A percentile compares a stretch with the other conserved stretches of the same genome.
Evolutionary conservation across 1,140 invertebrate species (phyloP).

Genomic region (Drosophila kurseongensis): DNA sequence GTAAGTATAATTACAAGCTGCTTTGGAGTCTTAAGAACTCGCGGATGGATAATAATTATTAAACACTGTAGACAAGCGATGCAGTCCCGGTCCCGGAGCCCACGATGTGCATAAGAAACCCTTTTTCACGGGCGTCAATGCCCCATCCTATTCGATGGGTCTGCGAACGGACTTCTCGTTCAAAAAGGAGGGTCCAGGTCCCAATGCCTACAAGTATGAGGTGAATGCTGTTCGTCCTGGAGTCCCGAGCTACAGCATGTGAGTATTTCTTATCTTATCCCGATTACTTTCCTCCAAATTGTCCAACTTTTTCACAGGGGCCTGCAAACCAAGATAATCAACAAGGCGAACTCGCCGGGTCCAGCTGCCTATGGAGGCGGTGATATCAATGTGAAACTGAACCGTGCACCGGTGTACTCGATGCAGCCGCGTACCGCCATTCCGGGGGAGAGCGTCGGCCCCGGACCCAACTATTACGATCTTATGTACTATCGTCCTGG

Average conservation of each 20-base stretch:
- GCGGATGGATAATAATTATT: neutral
- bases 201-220: constrained; percentile 87
- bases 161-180: constrained; percentile 84
- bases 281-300: neutral
- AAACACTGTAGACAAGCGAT: constrained; percentile 49
- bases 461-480: constrained; percentile 85
- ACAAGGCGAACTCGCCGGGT: constrained; percentile 85
- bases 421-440: constrained; percentile 61
- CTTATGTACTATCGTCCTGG: constrained; percentile 76
- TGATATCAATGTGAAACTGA: constrained; percentile 71
- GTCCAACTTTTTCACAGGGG: constrained; percentile 64
- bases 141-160: constrained; percentile 86
- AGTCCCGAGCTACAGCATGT: constrained; percentile 85
- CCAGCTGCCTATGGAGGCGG: constrained; percentile 86
- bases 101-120: constrained; percentile 85
- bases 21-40: neutral
- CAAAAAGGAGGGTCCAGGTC: constrained; percentile 86
- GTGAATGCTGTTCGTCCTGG: constrained; percentile 81
- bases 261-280: constrained; percentile 31
- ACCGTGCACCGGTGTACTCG: constrained; percentile 82
- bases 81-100: constrained; percentile 86
- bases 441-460: constrained; percentile 57
- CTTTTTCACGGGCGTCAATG: constrained; percentile 84
- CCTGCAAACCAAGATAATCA: constrained; percentile 63
- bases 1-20: constrained; percentile 22